Evolutionary conservation across 2,888 invertebrate species (phyloP).

Genomic region (Chouioia cunea): DNA sequence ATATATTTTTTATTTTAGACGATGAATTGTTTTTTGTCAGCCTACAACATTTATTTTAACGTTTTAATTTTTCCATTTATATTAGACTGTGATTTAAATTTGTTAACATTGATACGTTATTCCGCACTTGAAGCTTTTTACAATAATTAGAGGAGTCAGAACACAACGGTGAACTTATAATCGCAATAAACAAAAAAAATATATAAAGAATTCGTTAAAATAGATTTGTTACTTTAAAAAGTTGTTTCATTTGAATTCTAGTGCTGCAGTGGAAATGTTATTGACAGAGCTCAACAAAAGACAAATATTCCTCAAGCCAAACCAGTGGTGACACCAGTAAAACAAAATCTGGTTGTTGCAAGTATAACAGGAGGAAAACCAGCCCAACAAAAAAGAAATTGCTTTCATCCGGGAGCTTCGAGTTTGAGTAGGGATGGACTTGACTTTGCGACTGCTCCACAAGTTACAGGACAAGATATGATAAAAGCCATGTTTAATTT

Average conservation of each 20-base stretch:
- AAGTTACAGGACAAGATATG: slow-evolving; percentile 83
- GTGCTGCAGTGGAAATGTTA: slow-evolving; percentile 64
- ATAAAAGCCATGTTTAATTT: slow-evolving; percentile 88
- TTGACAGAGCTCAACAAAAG: slow-evolving; percentile 64
- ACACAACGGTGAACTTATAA: too few species aligned
- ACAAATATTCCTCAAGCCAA: slow-evolving; percentile 63
- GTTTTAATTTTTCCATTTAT: too few species aligned
- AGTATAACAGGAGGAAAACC: slow-evolving; percentile 64
- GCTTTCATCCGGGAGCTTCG: slow-evolving; percentile 92
- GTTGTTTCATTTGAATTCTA: too few species aligned
- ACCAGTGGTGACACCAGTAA: slow-evolving; percentile 60
- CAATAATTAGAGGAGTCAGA: too few species aligned
- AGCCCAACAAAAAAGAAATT: slow-evolving; percentile 77
- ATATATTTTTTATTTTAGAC: slow-evolving; percentile 22
- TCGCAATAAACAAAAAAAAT: too few species aligned
- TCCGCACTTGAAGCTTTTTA: too few species aligned
- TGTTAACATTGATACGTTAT: too few species aligned
- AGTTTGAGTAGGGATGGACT: slow-evolving; percentile 77
- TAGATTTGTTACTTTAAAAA: too few species aligned
- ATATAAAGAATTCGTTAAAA: too few species aligned
- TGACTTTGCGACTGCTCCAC: slow-evolving; percentile 72
- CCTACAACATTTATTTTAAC: too few species aligned
- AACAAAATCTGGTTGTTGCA: slow-evolving; percentile 57
- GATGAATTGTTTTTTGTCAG: too few species aligned
- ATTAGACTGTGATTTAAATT: too few species aligned